Base-by-base conservation (phyloP, 1,140 invertebrate species). In the Drosophila aff. region DNA sequence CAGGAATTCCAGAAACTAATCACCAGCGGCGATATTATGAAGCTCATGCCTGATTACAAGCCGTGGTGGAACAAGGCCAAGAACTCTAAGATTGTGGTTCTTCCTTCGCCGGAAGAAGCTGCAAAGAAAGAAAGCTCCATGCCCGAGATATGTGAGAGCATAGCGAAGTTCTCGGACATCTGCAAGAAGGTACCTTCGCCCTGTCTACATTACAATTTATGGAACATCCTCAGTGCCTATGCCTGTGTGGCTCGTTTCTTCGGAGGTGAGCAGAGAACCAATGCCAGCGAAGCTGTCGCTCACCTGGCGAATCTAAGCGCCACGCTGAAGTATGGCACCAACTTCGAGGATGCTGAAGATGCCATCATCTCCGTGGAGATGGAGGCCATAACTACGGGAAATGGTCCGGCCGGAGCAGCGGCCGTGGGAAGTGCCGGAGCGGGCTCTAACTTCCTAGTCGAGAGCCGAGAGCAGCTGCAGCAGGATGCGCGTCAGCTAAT, bases 1-100 rank as follows among this genome's bases (percentile, higher is more conserved):
- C 94, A 95, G 92, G 96, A 96, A 82, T 97, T 97, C 93, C 94
- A 96, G 85, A 93, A 95, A 31, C 76, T 96, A 1, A 65, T 96
- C 16, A 93, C 94, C 63, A 94, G 86, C 77, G 95, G 95, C 9
- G 95, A 96, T 79, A 93, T 95, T 15, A 93, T 94, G 38, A 93
- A 95, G 75, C 92, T 97, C 38, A 86, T 97, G 82, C 96, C 96
- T 0, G 82, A 94, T 9, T 97, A 95, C 94, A 92, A 93, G 44
- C 96, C 96, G 3, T 97, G 96, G 96, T 97, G 96, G 96, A 90
- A 79, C 13, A 79, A 87, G 76, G 31, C 92, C 76, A 76, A 92
- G 94, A 67, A 94, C 89, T 64, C 94, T 92, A 90, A 92, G 74
- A 84, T 95, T 50, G 92, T 96, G n/a, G 85, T 94, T 66, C 93